A percentile compares a stretch with the other conserved stretches of the same genome.
Conservation (phyloP, 2,113 vertebrate species). For the Indicator indicator region DNA sequence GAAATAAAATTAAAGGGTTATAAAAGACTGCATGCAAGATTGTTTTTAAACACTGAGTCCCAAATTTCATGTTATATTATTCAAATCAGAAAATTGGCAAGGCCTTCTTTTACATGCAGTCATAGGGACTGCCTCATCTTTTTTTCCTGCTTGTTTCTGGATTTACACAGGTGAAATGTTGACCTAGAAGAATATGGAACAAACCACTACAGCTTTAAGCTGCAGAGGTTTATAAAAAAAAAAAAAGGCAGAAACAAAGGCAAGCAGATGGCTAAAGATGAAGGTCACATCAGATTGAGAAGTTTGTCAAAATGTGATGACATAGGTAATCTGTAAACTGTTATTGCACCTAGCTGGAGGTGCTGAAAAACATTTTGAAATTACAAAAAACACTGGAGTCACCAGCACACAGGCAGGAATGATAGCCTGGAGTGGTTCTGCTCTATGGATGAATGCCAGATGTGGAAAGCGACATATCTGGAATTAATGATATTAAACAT, state of each 20-base stretch:
- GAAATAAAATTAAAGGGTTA: neutral
- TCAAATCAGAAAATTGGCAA: neutral
- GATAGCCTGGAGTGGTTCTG: slow-evolving; percentile 94
- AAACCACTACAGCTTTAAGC: slow-evolving; percentile 79
- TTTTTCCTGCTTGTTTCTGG: slow-evolving; percentile 50
- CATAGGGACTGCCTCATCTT: neutral
- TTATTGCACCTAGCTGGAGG: slow-evolving; percentile 96
- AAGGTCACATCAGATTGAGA: slow-evolving; percentile 97
- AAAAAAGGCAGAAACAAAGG: slow-evolving; percentile 80
- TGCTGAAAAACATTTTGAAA: slow-evolving; percentile 99
- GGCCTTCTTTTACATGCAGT: neutral
- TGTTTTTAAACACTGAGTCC: neutral
- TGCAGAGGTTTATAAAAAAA: slow-evolving; percentile 73
- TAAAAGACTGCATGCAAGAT: neutral
- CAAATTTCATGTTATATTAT: neutral
- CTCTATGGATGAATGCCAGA: slow-evolving; percentile 96
- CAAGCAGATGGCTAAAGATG: slow-evolving; percentile 96
- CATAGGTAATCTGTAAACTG: slow-evolving; percentile 97
- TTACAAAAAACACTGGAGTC: slow-evolving; percentile 90
- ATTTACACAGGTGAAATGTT: slow-evolving; percentile 77
- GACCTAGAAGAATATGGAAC: slow-evolving; percentile 75
- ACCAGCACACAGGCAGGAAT: slow-evolving; percentile 88
- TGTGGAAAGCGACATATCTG: slow-evolving; percentile 93
- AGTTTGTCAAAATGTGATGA: slow-evolving; percentile 99
- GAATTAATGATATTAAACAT: slow-evolving; percentile 99